Conservation (phyloP, 2,888 invertebrate genomes). For the Pocota personata region DNA sequence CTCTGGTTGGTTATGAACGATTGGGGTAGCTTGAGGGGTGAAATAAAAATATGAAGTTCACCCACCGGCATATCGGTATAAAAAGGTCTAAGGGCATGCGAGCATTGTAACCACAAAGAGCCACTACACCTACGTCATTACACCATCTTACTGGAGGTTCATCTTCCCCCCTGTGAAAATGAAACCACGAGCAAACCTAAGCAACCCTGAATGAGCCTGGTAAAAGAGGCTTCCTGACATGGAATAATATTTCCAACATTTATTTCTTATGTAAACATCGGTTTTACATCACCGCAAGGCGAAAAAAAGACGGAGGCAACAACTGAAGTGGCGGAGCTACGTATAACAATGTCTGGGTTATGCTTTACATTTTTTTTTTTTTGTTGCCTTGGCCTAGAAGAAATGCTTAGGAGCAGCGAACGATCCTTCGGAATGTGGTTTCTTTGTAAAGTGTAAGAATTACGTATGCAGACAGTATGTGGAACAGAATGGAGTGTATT, state of each 20-base stretch:
- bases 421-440: not conserved
- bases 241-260: conserved; percentile 52
- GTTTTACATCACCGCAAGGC: conserved; percentile 54
- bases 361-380: conserved; percentile 13
- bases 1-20: not conserved
- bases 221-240: conserved; percentile 1
- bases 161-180: not conserved
- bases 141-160: not conserved
- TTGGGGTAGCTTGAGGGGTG: not conserved
- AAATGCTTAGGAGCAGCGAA: not conserved
- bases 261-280: conserved; percentile 56
- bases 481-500: not conserved
- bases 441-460: not conserved
- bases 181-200: conserved; percentile 18
- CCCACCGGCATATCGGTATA: not conserved
- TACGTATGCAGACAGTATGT: not conserved
- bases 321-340: conserved; percentile 10
- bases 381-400: conserved; percentile 1
- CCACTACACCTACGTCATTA: conserved; percentile 42
- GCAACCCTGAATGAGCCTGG: not conserved
- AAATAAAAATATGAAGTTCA: conserved; percentile 6
- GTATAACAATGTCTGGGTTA: not conserved
- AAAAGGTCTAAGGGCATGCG: conserved; percentile 32
- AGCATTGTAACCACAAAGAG: conserved; percentile 26
- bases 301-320: not conserved